A percentile compares a stretch with the other conserved stretches of the same genome.
These are phyloP conservation scores for Enteromius mattozi DNA, from an alignment of 2,797 vertebrate species.

Conservation along the genomic window DNA sequence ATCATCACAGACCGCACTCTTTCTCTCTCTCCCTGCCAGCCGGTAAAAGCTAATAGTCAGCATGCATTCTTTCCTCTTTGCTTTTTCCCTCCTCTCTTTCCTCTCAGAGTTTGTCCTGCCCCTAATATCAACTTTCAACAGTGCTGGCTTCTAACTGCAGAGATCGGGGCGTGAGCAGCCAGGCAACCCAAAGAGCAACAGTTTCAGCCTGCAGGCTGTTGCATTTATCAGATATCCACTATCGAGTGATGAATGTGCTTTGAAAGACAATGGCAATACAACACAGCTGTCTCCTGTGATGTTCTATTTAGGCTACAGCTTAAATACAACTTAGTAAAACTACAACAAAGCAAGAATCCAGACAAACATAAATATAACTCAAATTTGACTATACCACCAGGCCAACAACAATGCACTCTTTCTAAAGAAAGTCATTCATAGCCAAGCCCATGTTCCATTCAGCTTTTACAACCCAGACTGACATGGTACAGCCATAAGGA, in stretches of 20 bases:
- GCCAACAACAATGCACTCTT: constrained; percentile 27
- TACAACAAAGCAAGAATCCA: neutral
- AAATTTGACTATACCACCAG: neutral
- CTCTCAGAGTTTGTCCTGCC: constrained; percentile 50
- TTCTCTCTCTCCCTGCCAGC: constrained; percentile 4
- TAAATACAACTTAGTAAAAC: neutral
- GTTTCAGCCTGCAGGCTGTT: constrained; percentile 25
- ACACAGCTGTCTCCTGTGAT: neutral
- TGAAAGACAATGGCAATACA: constrained; percentile 13
- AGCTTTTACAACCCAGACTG: constrained; percentile 25
- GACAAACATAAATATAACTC: neutral
- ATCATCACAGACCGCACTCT: constrained; percentile 19
- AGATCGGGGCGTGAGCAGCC: constrained; percentile 23
- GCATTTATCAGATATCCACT: constrained; percentile 21
- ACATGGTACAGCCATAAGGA: constrained; percentile 31
- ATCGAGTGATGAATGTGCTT: neutral
- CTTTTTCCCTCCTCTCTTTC: constrained; percentile 42
- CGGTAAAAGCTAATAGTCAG: constrained; percentile 50
- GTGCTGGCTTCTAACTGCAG: constrained; percentile 27
- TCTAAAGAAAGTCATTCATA: constrained; percentile 36
- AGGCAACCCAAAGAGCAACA: neutral
- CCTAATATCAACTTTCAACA: constrained; percentile 58
- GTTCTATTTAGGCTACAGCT: constrained; percentile 1
- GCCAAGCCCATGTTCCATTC: constrained; percentile 40
- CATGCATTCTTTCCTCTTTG: constrained; percentile 43